Evolutionary conservation across 2,797 vertebrate genomes (phyloP), one percentile per base, ranked within the genome.

Genomic region (Anabacerthia variegaticeps): DNA sequence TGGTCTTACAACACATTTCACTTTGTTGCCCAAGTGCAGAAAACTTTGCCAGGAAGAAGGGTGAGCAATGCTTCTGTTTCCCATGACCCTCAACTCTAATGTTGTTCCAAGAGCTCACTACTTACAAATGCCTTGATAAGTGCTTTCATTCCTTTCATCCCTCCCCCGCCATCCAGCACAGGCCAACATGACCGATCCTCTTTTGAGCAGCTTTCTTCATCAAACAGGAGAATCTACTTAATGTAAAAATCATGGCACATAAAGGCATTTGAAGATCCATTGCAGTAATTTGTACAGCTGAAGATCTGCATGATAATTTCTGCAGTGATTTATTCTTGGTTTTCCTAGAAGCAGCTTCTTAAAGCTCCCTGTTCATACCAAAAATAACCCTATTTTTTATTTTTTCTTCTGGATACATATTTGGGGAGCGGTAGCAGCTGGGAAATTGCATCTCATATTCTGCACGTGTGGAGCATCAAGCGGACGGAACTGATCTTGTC

Each of bases 21-120:
- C 88, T 96, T 94, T 89, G 89, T 96, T 97, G 90, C 96, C 92
- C 96, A 94, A 94, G 89, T 79, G 39, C 77, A 96, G 89, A 97
- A 97, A 96, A 79, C 93, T 92, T 95, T 96, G 97, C 97, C 98
- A 98, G 98, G 97, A 98, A 98, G 97, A 97, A 96, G 98, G 97
- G 97, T 98, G 97, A 98, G 96, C 87, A 84, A 92, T 95, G 86
- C 95, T 96, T 96, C 96, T 98, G 96, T 98, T 98, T 98, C 98
- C 98, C 98, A 98, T 98, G 98, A 98, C 98, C 98, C 97, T 97
- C 81, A 81, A 92, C 97, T 98, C 96, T 98, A 90, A 97, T 97
- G 97, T 97, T 95, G 94, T 98, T 98, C 98, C 97, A 98, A 98
- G 96, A 97, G 95, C 94, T 98, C 95, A 75, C 95, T 96, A 94